Conservation (phyloP, 2,797 vertebrate genomes). For the Synaphobranchus kaupii region DNA sequence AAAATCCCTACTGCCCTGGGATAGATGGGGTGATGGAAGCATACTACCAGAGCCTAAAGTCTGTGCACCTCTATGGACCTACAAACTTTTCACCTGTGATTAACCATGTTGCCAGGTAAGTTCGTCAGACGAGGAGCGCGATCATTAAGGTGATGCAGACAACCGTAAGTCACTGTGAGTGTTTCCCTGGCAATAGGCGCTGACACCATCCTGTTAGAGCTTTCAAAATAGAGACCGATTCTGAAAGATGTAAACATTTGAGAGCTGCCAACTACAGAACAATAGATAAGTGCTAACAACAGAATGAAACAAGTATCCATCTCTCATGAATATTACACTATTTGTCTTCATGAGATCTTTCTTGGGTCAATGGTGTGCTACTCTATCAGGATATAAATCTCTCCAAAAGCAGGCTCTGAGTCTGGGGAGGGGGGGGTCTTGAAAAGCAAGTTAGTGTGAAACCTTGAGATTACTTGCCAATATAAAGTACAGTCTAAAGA, state of each 20-base stretch:
- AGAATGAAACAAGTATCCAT: not conserved
- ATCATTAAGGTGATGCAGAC: constrained; percentile 21
- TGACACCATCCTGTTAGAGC: not conserved
- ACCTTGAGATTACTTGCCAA: too few species aligned
- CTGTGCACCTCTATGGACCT: constrained; percentile 95
- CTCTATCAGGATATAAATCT: not conserved
- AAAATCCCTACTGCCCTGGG: constrained; percentile 93
- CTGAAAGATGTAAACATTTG: constrained; percentile 48
- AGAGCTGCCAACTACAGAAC: constrained; percentile 1
- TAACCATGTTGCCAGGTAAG: constrained; percentile 93
- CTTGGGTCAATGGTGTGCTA: not conserved
- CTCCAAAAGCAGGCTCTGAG: not conserved
- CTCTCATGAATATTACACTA: not conserved
- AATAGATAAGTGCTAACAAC: not conserved
- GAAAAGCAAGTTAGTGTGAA: not conserved
- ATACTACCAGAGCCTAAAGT: constrained; percentile 93
- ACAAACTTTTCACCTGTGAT: constrained; percentile 98
- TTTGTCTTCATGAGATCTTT: not conserved
- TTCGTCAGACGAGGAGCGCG: too few species aligned
- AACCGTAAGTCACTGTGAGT: constrained; percentile 9
- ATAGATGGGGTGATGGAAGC: constrained; percentile 97
- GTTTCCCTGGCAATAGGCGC: constrained; percentile 20
- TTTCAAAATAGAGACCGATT: constrained; percentile 31
- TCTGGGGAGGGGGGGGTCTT: not conserved
- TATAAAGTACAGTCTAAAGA: not conserved